Evolutionary conservation across 2,797 vertebrate genomes (phyloP).

Genomic region (Chloroceryle amazona): DNA sequence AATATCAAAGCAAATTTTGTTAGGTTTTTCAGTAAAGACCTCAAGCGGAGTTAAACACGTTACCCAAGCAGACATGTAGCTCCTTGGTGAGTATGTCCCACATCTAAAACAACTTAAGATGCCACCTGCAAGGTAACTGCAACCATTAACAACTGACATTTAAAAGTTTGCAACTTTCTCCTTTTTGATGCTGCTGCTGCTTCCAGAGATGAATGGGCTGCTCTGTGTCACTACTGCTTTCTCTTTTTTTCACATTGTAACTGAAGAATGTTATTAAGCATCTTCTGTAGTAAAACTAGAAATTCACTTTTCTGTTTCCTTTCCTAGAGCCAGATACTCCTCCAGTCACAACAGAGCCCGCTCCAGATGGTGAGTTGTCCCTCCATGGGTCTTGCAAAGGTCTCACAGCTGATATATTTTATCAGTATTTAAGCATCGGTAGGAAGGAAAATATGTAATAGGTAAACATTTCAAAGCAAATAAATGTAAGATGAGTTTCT

Average conservation of each 20-base stretch:
- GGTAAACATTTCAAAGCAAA: background rate
- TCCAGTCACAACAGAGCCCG: rapidly evolving
- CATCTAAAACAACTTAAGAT: background rate
- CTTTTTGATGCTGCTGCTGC: background rate
- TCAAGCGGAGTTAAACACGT: background rate
- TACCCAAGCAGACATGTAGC: too few relatives aligned
- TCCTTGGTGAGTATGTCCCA: background rate
- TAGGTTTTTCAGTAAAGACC: background rate
- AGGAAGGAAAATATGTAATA: background rate
- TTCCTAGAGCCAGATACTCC: background rate
- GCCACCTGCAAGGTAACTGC: background rate
- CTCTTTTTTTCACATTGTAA: background rate
- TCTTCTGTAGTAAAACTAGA: background rate
- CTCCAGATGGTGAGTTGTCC: background rate
- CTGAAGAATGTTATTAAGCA: background rate
- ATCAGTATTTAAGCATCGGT: background rate
- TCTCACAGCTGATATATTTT: background rate
- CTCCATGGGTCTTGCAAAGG: background rate
- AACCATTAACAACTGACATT: background rate
- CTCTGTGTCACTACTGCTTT: background rate
- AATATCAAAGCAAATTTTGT: background rate
- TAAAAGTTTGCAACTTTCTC: background rate
- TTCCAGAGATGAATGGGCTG: background rate
- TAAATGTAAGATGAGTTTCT: background rate
- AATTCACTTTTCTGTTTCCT: background rate